These are phyloP conservation scores for Cordylochernes scorpioides DNA, from an alignment of 2,888 invertebrate genomes.

Conservation along the genomic window DNA sequence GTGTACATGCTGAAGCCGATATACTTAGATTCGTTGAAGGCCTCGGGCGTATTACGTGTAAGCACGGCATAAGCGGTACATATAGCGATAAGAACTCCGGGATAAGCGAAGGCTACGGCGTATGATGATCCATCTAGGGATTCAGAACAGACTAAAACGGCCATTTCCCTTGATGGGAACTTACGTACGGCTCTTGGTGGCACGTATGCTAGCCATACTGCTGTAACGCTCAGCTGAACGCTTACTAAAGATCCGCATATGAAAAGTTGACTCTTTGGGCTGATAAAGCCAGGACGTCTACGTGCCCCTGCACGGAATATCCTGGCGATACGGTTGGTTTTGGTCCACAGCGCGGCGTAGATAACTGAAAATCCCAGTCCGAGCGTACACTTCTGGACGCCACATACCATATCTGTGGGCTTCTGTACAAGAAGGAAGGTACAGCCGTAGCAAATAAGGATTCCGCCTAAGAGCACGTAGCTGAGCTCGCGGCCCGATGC, in stretches of 20 bases:
- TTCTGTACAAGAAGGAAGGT: slow-evolving; percentile 22
- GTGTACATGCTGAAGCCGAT: slow-evolving; percentile 54
- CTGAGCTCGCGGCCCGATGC: slow-evolving; percentile 25
- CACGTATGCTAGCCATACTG: slow-evolving; percentile 68
- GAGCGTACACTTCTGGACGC: slow-evolving; percentile 21
- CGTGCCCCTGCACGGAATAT: slow-evolving; percentile 17
- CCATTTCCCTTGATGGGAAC: slow-evolving; percentile 70
- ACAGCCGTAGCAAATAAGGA: slow-evolving; percentile 22
- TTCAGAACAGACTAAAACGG: slow-evolving; percentile 58
- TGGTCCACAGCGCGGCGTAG: slow-evolving; percentile 24
- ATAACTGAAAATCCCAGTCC: slow-evolving; percentile 23
- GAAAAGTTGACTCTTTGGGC: slow-evolving; percentile 24
- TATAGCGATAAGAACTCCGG: slow-evolving; percentile 58
- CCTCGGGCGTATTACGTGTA: slow-evolving; percentile 25
- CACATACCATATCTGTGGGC: slow-evolving; percentile 21
- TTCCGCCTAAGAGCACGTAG: slow-evolving; percentile 23
- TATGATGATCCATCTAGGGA: slow-evolving; percentile 55
- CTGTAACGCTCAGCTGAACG: slow-evolving; percentile 38
- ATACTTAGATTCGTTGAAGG: slow-evolving; percentile 25
- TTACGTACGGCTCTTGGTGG: slow-evolving; percentile 69
- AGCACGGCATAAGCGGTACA: slow-evolving; percentile 25
- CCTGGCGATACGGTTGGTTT: slow-evolving; percentile 20
- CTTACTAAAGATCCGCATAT: slow-evolving; percentile 22
- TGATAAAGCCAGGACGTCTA: slow-evolving; percentile 24
- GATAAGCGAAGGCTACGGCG: slow-evolving; percentile 41